A percentile compares a stretch with the other conserved stretches of the same genome.
Evolutionary conservation across 2,113 vertebrate species (phyloP).

Genomic region (Stegastes partitus): DNA sequence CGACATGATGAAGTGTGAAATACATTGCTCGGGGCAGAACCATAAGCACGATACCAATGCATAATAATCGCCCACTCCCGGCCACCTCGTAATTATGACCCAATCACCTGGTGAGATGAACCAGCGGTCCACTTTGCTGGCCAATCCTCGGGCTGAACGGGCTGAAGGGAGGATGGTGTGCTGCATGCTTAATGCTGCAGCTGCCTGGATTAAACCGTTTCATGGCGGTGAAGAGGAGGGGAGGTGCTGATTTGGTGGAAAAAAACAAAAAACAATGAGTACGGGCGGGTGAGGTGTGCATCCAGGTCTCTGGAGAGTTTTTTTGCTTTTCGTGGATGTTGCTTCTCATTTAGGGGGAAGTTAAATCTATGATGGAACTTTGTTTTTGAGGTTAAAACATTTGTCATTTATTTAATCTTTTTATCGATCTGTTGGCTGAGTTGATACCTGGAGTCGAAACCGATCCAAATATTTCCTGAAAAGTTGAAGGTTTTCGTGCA

Average conservation of each 20-base stretch:
- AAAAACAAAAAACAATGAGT: neutral
- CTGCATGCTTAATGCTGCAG: conserved; percentile 51
- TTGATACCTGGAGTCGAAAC: neutral
- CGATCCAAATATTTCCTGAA: neutral
- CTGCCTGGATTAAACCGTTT: conserved; percentile 46
- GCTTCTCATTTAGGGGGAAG: neutral
- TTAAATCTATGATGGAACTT: too few relatives aligned
- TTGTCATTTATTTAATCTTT: neutral
- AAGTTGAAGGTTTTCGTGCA: neutral
- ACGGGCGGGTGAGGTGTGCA: neutral
- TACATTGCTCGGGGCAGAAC: conserved; percentile 70
- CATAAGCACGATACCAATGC: conserved; percentile 73
- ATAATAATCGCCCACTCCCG: conserved; percentile 75
- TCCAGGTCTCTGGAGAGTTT: neutral
- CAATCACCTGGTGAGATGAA: conserved; percentile 75
- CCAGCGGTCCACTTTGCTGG: conserved; percentile 52
- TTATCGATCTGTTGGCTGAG: neutral
- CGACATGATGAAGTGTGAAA: conserved; percentile 82
- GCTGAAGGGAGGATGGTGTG: conserved; percentile 40
- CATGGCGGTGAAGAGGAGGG: neutral
- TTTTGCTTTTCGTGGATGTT: neutral
- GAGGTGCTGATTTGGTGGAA: conserved; percentile 9
- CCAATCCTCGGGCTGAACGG: conserved; percentile 51
- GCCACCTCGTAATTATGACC: conserved; percentile 70
- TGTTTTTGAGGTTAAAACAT: neutral